Evolutionary conservation across 2,113 vertebrate species (phyloP).

Genomic region (Phylloscopus trochiloides): DNA sequence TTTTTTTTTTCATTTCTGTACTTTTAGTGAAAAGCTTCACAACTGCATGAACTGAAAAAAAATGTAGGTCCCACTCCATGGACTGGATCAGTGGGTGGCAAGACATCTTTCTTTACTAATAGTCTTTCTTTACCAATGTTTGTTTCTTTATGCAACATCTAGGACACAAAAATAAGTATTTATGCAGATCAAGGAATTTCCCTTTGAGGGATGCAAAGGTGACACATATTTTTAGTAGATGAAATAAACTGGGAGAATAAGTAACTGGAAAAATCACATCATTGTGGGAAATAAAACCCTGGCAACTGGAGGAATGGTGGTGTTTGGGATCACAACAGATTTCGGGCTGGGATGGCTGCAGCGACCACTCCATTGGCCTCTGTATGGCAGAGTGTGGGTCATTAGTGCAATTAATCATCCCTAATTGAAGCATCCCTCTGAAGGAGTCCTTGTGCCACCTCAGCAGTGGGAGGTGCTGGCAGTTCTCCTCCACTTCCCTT

Average conservation of each 20-base stretch:
- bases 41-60: not conserved
- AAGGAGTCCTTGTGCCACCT: not conserved
- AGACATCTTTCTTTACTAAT: not conserved
- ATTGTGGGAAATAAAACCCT: not conserved
- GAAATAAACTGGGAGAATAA: not conserved
- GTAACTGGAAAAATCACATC: not conserved
- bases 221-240: not conserved
- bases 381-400: not conserved
- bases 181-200: fast-evolving
- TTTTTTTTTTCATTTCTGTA: not conserved
- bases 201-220: not conserved
- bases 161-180: not conserved
- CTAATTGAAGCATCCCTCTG: conserved; percentile 46
- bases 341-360: not conserved
- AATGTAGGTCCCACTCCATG: not conserved
- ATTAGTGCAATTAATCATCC: conserved; percentile 24
- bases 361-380: not conserved
- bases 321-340: not conserved
- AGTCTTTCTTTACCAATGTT: not conserved
- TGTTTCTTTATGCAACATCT: not conserved
- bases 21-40: not conserved
- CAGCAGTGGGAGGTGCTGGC: conserved; percentile 24
- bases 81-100: not conserved
- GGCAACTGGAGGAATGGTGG: not conserved
- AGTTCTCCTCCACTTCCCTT: conserved; percentile 34